Evolutionary conservation across 2,113 vertebrate species (phyloP).

Genomic region (Chamaea fasciata): DNA sequence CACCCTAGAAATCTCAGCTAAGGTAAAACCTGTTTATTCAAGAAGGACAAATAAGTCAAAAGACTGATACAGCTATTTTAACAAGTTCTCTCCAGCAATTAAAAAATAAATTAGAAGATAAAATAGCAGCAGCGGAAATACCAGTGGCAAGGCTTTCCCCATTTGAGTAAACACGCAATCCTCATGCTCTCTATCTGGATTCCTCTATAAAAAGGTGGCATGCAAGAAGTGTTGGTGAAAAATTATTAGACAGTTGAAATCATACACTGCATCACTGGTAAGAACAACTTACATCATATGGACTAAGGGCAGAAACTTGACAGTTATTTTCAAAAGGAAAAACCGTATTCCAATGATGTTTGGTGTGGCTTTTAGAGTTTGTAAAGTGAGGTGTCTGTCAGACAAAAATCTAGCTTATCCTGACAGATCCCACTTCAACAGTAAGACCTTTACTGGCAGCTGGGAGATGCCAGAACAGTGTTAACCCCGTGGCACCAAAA

Average conservation of each 20-base stretch:
- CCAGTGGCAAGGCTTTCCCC: neutral
- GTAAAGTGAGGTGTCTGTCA: neutral
- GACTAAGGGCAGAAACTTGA: neutral
- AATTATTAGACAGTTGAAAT: neutral
- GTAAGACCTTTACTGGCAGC: neutral
- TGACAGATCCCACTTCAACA: neutral
- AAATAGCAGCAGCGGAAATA: neutral
- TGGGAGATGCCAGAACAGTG: neutral
- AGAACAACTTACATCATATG: neutral
- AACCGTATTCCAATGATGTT: neutral
- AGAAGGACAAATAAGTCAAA: neutral
- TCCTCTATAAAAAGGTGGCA: neutral
- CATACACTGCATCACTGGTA: neutral
- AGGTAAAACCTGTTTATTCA: neutral
- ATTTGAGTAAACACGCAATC: neutral
- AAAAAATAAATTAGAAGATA: neutral
- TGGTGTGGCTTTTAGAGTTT: neutral
- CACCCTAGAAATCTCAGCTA: neutral
- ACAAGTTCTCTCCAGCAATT: neutral
- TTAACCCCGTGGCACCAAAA: neutral
- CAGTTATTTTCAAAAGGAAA: neutral
- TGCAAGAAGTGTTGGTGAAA: neutral
- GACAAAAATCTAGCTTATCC: neutral
- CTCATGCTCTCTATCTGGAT: neutral
- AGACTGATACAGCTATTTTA: neutral